A percentile compares a stretch with the other conserved stretches of the same genome.
Evolutionary conservation across 64 coral and sea anemone genomes (phyloP).

Genomic region (Dendronephthya gigantea): DNA sequence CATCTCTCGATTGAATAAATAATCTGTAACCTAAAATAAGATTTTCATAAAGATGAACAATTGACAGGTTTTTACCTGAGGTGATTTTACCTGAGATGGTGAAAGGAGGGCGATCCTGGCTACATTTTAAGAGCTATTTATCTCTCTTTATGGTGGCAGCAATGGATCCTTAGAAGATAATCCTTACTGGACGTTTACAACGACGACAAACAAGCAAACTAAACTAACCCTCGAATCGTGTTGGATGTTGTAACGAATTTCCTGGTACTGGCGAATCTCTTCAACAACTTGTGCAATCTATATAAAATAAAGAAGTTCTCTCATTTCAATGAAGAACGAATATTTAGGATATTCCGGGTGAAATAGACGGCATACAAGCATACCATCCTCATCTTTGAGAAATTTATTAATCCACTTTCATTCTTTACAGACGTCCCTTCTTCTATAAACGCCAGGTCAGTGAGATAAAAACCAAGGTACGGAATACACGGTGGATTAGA

Average conservation of each 20-base stretch:
- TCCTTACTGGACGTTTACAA: too few relatives aligned
- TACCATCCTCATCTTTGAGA: slow-evolving; percentile 99
- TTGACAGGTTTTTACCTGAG: too few relatives aligned
- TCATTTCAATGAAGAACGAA: too few relatives aligned
- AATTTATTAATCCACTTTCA: slow-evolving; percentile 83
- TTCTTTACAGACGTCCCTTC: slow-evolving; percentile 75
- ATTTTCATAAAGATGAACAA: neutral
- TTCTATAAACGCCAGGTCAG: slow-evolving; percentile 86
- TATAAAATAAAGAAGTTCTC: neutral
- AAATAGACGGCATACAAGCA: too few relatives aligned
- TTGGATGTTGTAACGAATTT: slow-evolving; percentile 63
- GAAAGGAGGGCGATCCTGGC: too few relatives aligned
- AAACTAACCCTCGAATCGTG: slow-evolving; percentile 52
- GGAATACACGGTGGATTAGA: slow-evolving; percentile 85
- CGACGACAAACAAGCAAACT: too few relatives aligned
- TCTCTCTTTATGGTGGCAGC: too few relatives aligned
- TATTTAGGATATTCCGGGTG: too few relatives aligned
- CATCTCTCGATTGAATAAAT: slow-evolving; percentile 54
- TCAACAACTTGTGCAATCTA: slow-evolving; percentile 91
- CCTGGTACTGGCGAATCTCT: slow-evolving; percentile 90
- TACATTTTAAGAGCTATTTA: too few relatives aligned
- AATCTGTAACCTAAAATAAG: slow-evolving; percentile 49
- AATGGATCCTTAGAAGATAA: too few relatives aligned
- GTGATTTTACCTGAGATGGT: too few relatives aligned
- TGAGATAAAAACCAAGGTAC: slow-evolving; percentile 84